Conservation (phyloP, 2,888 invertebrate genomes). For the Ennomos erosarius region DNA sequence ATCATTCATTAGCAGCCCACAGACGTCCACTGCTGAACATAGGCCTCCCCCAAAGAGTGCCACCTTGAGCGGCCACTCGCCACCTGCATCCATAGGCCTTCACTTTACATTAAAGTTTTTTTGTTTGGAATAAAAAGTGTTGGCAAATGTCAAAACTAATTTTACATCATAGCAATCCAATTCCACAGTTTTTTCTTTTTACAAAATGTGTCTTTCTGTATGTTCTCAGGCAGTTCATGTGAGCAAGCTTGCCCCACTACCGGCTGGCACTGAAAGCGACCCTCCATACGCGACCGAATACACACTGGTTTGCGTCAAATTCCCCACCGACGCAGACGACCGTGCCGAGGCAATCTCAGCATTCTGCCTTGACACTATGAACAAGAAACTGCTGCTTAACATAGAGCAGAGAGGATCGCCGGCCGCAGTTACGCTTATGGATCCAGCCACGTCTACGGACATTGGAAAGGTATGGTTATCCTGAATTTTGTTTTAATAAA, state of each 20-base stretch:
- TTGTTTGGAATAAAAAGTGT: no score
- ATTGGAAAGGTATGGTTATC: slow-evolving; percentile 79
- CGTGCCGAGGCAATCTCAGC: slow-evolving; percentile 89
- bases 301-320: slow-evolving; percentile 91
- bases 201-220: no score
- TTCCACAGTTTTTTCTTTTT: no score
- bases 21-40: no score
- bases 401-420: slow-evolving; percentile 90
- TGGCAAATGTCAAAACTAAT: no score
- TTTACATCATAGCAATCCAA: no score
- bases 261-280: slow-evolving; percentile 88
- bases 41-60: no score
- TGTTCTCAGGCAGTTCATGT: slow-evolving; percentile 84
- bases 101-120: no score
- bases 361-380: slow-evolving; percentile 87
- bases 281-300: slow-evolving; percentile 95
- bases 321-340: slow-evolving; percentile 95
- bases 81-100: no score
- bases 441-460: slow-evolving; percentile 76
- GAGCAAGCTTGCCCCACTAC: slow-evolving; percentile 92
- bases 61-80: no score
- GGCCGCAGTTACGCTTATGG: slow-evolving; percentile 83
- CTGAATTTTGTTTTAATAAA: neutral
- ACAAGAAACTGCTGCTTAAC: slow-evolving; percentile 92
- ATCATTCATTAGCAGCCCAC: no score